A percentile compares a stretch with the other conserved stretches of the same genome.
phyloP scores from a whole-genome alignment of 2,888 invertebrate genomes.

The Macrosoma leucophasiata region DNA sequence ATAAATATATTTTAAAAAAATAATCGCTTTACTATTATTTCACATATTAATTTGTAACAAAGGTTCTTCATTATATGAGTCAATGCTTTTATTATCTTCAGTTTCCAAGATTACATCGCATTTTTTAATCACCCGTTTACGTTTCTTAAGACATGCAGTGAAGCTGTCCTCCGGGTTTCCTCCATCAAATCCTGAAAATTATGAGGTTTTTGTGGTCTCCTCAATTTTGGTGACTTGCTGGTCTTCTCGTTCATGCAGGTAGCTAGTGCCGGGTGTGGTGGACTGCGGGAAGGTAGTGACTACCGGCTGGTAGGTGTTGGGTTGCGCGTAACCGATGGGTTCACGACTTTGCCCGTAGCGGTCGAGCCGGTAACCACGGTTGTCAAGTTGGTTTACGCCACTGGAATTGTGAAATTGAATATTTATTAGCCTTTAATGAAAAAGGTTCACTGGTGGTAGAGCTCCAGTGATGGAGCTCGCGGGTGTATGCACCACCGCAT shows the following conservation, averaged over 20 bases:
- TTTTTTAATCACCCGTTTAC: not conserved
- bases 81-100: no score
- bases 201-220: conserved; percentile 53
- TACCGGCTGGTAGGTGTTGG: conserved; percentile 26
- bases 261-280: conserved; percentile 69
- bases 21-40: no score
- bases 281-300: conserved; percentile 35
- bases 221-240: conserved; percentile 51
- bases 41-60: no score
- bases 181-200: conserved; percentile 15
- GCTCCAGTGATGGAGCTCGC: no score
- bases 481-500: no score
- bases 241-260: conserved; percentile 72
- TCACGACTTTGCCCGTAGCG: conserved; percentile 25
- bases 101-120: no score
- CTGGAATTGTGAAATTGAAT: conserved; percentile 24
- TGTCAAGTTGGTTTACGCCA: conserved; percentile 31
- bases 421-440: no score
- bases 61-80: no score
- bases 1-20: no score
- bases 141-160: no score
- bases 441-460: no score
- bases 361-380: conserved; percentile 32
- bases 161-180: no score
- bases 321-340: conserved; percentile 27